Conservation (phyloP, 2,888 invertebrate genomes). For the Microplitis manilae region DNA sequence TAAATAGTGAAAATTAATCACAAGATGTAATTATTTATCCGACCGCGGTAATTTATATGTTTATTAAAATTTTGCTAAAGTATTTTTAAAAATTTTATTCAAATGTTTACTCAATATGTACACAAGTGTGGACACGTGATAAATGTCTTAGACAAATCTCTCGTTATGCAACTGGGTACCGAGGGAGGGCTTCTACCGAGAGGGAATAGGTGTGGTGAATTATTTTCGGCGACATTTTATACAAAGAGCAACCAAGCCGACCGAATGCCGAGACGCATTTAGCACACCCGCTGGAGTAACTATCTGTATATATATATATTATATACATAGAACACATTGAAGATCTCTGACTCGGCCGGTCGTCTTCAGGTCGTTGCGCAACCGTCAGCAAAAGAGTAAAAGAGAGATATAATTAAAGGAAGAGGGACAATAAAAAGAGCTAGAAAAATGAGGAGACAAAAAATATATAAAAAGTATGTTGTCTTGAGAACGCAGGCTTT, state of each 20-base stretch:
- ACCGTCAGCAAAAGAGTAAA: not conserved
- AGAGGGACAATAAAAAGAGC: not conserved
- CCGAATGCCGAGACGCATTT: constrained; percentile 47
- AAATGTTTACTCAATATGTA: not conserved
- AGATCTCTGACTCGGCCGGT: not conserved
- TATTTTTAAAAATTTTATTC: not conserved
- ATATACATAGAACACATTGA: constrained; percentile 5
- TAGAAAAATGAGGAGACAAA: constrained; percentile 10
- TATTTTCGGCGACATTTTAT: constrained; percentile 56
- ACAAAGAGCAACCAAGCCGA: constrained; percentile 38
- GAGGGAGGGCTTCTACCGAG: constrained; percentile 29
- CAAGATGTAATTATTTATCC: not conserved
- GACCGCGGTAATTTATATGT: not conserved
- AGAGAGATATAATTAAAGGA: no score
- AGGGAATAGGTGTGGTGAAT: constrained; percentile 45
- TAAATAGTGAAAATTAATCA: not conserved
- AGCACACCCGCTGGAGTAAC: constrained; percentile 35
- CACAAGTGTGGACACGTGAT: not conserved
- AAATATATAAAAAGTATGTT: constrained; percentile 19
- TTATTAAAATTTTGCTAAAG: not conserved
- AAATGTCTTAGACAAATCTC: constrained; percentile 26
- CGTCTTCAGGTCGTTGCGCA: constrained; percentile 10
- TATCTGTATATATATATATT: not conserved
- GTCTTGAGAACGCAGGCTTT: constrained; percentile 5
- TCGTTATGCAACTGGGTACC: constrained; percentile 55